Base-by-base conservation (phyloP, 2,113 vertebrate genomes). In the Sisor rabdophorus region DNA sequence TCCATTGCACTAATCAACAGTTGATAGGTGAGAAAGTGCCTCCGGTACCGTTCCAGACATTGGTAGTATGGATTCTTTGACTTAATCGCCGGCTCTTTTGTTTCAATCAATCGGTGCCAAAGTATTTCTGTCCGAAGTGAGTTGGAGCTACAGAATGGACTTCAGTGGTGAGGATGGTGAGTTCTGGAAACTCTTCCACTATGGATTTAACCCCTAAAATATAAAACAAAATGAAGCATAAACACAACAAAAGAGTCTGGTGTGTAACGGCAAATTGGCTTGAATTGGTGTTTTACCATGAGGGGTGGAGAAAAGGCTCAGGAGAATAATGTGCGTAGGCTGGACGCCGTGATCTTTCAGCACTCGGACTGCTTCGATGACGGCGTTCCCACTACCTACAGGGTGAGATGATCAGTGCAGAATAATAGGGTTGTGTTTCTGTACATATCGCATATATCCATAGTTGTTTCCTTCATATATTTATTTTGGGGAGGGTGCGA, bases 101-200 rank as follows among this genome's bases (percentile, higher is more conserved):
- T 15, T 48, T 8, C 22, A 16, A 7, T 95, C 84, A 97, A 84
- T 97, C 95, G 15, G 97, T 98, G 79, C 96, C 97, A 87, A 98
- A 98, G 65, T 98, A 98, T 87, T 95, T 95, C 91, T 98, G 95
- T 87, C 97, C 97, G 64, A 98, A 98, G 88, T 98, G 95, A 75
- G 95, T 96, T 15, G 97, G 95, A 68, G 96, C 96, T 77, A 98
- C 93, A 1, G 94, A 93, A 84, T 98, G 95, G 79, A 98, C 95
- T 89, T 98, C 96, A 68, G 96, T 98, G 24, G 96, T 96, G 85
- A 98, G 86, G 88, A 98, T 97, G 77, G 96, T 98, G 89, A 98
- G 97, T 55, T 98, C 96, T 69, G 97, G 97, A 85, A 98, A 98
- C 85, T 98, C 96, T 82, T 98, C 93, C 84, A 98, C 94, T 82